Evolutionary conservation across 2,797 vertebrate species (phyloP).

Genomic region (Lycodopsis pacificus): DNA sequence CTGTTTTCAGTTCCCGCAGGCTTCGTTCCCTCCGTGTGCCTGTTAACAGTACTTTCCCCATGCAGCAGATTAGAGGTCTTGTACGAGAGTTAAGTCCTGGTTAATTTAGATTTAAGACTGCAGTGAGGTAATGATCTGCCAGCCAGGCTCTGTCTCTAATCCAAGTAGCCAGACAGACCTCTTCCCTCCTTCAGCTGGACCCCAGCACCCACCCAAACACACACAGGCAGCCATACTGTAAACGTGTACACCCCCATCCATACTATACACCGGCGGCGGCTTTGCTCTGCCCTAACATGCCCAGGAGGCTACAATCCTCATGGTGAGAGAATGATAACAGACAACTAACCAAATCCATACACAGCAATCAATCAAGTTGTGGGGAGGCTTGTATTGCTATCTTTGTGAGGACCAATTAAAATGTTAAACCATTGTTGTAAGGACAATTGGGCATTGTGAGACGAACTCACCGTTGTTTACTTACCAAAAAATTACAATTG

Average conservation of each 20-base stretch:
- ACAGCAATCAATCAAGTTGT: constrained; percentile 28
- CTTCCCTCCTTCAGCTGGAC: constrained; percentile 51
- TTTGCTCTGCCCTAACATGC: constrained; percentile 37
- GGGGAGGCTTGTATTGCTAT: neutral
- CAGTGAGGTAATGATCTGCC: constrained; percentile 82
- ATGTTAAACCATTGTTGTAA: neutral
- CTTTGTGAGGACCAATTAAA: neutral
- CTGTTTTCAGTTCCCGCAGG: constrained; percentile 71
- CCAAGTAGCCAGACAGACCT: constrained; percentile 70
- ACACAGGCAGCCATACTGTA: constrained; percentile 45
- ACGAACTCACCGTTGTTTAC: neutral
- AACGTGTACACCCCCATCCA: constrained; percentile 44
- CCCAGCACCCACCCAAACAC: constrained; percentile 50
- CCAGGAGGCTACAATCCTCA: constrained; percentile 56
- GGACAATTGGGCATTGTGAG: neutral
- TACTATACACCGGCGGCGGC: constrained; percentile 22
- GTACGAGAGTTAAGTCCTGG: constrained; percentile 76
- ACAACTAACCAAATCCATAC: constrained; percentile 50
- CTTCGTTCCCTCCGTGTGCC: constrained; percentile 47
- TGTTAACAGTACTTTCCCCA: constrained; percentile 73
- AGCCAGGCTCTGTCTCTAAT: constrained; percentile 78
- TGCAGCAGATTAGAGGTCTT: constrained; percentile 80
- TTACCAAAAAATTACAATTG: accelerated
- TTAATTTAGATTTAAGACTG: constrained; percentile 84
- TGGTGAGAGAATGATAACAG: constrained; percentile 71